Base-by-base conservation (phyloP, 2,797 vertebrate genomes). In the Mycteria americana region DNA sequence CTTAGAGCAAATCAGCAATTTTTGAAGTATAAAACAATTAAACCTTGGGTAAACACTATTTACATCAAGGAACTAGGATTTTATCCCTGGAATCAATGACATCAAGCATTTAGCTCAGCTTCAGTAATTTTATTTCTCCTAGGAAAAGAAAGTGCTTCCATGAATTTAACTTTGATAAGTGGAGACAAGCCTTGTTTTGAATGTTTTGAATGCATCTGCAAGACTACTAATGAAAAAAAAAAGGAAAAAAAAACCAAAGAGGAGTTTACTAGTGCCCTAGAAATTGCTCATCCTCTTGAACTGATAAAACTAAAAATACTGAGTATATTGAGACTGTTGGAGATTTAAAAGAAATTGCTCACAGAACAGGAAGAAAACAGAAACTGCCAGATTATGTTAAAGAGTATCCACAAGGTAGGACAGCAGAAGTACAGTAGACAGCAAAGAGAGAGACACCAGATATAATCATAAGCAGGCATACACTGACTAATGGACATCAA, bases 201-300 rank as follows among this genome's bases (percentile, higher is more conserved):
- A 90, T 73, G 64, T 56, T 75, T 57, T 85, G 79, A 83, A 37
- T n/a, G 41, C 41, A 78, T 72, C 62, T 92, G 80, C 67, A 93
- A 95, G 74, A 68, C 11, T 69, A 69, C 43, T 54, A 77, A 60
- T 33, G 10, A 73, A 48, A 67, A 79, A 41, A 25, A 39, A n/a
- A 11, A 37, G 2, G 3, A 50, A 16, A 22, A 1, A 3, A 11
- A 19, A 2, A 15, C 33, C 33, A 84, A 33, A n/a, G 45, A 54
- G 23, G 30, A 35, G 18, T 92, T 93, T 92, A 88, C 68, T 77
- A 92, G 72, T 80, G 65, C 45, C 84, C 90, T 93, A 54, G 70
- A 95, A 95, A 95, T 91, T 96, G 53, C 54, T 95, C 84, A 88
- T 95, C 39, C 64, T 89, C 67, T 64, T 80, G 85, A 93, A 88